A percentile compares a stretch with the other conserved stretches of the same genome.
phyloP scores from a whole-genome alignment of 2,888 invertebrate genomes.

The Koerneria pararmatus region DNA sequence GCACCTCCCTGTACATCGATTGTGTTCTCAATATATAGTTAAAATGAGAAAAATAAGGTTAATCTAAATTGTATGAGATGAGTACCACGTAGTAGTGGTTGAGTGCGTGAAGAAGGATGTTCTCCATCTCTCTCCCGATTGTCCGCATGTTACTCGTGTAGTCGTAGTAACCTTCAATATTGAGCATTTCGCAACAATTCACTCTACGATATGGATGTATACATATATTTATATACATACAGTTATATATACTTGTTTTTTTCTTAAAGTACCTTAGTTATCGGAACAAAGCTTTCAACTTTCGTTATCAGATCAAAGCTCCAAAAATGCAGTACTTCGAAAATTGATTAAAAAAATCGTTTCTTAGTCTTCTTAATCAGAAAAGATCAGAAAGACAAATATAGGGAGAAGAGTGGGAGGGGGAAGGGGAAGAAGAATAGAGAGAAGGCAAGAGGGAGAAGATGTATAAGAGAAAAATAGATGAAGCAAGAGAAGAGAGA shows the following conservation, averaged over 20 bases:
- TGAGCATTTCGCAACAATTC: slow-evolving; percentile 3
- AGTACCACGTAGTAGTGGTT: slow-evolving; percentile 11
- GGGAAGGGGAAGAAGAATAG: background rate
- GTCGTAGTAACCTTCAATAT: slow-evolving; percentile 15
- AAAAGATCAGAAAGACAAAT: background rate
- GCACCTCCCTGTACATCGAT: too few species aligned
- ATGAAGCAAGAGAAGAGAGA: background rate
- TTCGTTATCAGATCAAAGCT: too few species aligned
- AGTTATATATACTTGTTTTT: too few species aligned
- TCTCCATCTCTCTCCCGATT: slow-evolving; percentile 3
- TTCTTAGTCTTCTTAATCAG: background rate
- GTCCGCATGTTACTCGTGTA: slow-evolving; percentile 9
- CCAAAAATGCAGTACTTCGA: too few species aligned
- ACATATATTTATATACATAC: too few species aligned
- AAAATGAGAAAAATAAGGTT: background rate
- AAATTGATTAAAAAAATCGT: too few species aligned
- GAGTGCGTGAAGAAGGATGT: background rate
- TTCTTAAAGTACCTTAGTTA: too few species aligned
- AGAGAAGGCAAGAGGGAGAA: background rate
- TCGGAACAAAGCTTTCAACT: too few species aligned
- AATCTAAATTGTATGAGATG: background rate
- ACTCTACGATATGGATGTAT: background rate
- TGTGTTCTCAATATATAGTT: background rate
- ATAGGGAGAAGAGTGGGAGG: background rate
- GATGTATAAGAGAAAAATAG: background rate